Evolutionary conservation across 2,888 invertebrate species (phyloP).

Genomic region (Melieria crassipennis): DNA sequence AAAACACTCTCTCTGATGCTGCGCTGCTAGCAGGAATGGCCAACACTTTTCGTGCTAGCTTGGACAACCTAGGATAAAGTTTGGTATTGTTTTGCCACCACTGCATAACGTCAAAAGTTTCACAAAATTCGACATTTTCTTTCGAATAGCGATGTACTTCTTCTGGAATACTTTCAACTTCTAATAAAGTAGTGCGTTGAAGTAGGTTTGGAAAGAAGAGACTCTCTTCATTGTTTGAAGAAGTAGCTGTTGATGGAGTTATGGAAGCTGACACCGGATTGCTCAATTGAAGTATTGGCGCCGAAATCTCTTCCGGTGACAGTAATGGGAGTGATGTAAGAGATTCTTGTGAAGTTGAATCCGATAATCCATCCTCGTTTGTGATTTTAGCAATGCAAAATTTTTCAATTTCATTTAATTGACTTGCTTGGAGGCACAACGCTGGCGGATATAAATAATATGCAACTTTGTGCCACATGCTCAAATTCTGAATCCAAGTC

Average conservation of each 20-base stretch:
- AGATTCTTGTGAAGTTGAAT: conserved; percentile 6
- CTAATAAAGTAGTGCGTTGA: conserved; percentile 10
- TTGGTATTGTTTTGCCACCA: conserved; percentile 24
- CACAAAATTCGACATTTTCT: conserved; percentile 18
- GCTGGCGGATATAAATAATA: conserved; percentile 22
- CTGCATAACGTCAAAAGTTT: conserved; percentile 18
- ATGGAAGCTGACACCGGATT: neutral
- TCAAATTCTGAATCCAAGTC: conserved; percentile 6
- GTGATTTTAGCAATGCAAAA: conserved; percentile 9
- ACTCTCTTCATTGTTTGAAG: conserved; percentile 8
- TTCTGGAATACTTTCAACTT: conserved; percentile 16
- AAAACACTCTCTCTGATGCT: conserved; percentile 18
- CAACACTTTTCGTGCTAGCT: conserved; percentile 23
- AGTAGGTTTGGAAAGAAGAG: conserved; percentile 21
- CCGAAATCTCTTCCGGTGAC: neutral
- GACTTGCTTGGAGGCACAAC: conserved; percentile 10
- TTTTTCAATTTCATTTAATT: conserved; percentile 3
- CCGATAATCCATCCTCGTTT: conserved; percentile 9
- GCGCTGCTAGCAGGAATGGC: conserved; percentile 20
- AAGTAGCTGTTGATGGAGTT: neutral
- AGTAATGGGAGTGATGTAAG: neutral
- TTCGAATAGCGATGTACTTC: conserved; percentile 18
- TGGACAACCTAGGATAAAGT: conserved; percentile 21
- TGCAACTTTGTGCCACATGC: conserved; percentile 18
- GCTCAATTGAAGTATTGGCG: neutral